Evolutionary conservation across 2,888 invertebrate genomes (phyloP).

Genomic region (Xylota segnis): DNA sequence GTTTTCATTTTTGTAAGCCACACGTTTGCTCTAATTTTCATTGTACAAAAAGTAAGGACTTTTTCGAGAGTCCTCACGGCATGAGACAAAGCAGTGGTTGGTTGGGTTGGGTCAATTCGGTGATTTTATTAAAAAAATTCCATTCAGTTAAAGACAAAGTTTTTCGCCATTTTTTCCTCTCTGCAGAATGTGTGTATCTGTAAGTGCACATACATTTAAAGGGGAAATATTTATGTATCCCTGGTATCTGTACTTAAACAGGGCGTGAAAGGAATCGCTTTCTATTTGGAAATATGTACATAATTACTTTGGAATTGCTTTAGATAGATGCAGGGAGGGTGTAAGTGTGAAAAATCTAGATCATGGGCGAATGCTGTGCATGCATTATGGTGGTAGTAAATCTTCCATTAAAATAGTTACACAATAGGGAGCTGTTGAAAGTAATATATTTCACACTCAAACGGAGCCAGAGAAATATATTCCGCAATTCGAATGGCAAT

Average conservation of each 20-base stretch:
- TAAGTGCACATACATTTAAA: neutral
- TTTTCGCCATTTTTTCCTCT: neutral
- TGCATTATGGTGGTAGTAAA: conserved; percentile 19
- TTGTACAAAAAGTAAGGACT: conserved; percentile 28
- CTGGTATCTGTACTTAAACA: conserved; percentile 3
- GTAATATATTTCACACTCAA: conserved; percentile 32
- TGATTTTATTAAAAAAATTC: conserved; percentile 38
- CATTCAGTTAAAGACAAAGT: conserved; percentile 23
- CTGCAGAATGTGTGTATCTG: neutral
- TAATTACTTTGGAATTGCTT: conserved; percentile 52
- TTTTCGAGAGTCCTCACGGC: neutral
- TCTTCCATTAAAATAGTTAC: conserved; percentile 18
- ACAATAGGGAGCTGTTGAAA: neutral
- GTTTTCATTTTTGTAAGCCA: conserved; percentile 1
- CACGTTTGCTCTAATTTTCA: conserved; percentile 22
- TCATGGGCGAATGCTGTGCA: conserved; percentile 50
- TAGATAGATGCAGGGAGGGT: neutral
- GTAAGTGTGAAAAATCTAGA: conserved; percentile 43
- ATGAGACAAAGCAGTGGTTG: neutral
- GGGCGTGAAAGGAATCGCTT: conserved; percentile 31
- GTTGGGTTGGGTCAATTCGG: conserved; percentile 19
- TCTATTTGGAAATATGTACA: conserved; percentile 48
- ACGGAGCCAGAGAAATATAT: conserved; percentile 22
- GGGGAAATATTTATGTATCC: conserved; percentile 13
- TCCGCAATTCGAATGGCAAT: conserved; percentile 23